Conservation (phyloP, 2,797 vertebrate species). For the Parauchenoglanis punctatus region DNA sequence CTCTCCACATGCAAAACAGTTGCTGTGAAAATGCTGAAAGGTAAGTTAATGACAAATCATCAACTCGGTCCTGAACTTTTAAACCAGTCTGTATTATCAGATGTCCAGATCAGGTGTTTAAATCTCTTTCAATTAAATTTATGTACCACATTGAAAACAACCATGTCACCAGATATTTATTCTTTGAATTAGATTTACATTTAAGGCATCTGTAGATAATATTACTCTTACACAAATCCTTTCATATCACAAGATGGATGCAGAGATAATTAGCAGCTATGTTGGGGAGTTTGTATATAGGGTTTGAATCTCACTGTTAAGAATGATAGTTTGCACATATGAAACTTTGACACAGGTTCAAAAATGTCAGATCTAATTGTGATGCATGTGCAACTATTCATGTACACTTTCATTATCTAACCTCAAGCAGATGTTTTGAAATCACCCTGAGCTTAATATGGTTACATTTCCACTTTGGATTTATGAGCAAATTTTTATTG, state of each 20-base stretch:
- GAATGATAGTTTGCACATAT: conserved; percentile 55
- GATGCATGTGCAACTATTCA: conserved; percentile 47
- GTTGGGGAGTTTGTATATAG: conserved; percentile 51
- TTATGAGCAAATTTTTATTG: conserved; percentile 54
- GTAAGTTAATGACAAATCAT: conserved; percentile 67
- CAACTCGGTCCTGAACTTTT: background rate
- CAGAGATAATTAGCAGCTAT: conserved; percentile 50
- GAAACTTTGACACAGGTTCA: conserved; percentile 57
- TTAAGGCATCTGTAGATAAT: background rate
- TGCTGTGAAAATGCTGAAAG: conserved; percentile 98
- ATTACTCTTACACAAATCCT: conserved; percentile 1
- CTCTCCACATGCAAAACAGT: conserved; percentile 96
- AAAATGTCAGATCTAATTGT: conserved; percentile 47
- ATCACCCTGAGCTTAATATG: conserved; percentile 50
- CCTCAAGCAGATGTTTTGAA: conserved; percentile 42
- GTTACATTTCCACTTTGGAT: conserved; percentile 21
- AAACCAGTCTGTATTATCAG: background rate
- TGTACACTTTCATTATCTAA: conserved; percentile 26
- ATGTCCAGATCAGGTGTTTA: background rate
- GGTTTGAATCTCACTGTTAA: conserved; percentile 49
- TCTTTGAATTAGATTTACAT: conserved; percentile 26
- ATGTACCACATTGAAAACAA: background rate
- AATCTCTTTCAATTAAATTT: background rate
- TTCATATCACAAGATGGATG: conserved; percentile 25
- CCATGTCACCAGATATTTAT: conserved; percentile 1